Base-by-base conservation (phyloP, 92 coral and sea anemone species). In the Porites lobata region DNA sequence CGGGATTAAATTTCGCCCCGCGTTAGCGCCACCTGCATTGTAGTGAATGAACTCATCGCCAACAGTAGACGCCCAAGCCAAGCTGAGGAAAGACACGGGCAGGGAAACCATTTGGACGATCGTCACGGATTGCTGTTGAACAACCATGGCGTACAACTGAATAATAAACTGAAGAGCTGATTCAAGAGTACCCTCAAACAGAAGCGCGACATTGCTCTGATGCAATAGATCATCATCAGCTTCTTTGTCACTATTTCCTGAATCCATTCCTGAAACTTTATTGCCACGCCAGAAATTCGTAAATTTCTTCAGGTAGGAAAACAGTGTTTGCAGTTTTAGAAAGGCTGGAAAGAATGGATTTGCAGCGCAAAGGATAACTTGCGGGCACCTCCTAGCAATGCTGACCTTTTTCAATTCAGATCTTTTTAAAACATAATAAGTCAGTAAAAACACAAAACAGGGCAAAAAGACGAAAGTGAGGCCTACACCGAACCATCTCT, bases 401-500 rank as follows among this genome's bases (percentile, higher is more conserved):
- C 8, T 73, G 24, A 50, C 8, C 1, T 2, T 4, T 10, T 18
- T 50, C 32, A 50, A 7, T 8, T 62, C 58, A 17, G 8, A 22
- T 11, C 15, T 21, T 22, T 53, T 53, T 29, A 70, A 29, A 22
- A 21, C 15, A 54, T 18, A 61, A 62, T 50, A 62, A 52, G 76
- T 0, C 50, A 75, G 9, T 26, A 58, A 24, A 51, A 50, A 85
- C 8, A 21, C 65, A 64, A 83, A n/a, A 8, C 89, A 85, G 1
- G 89, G 89, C n/a, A 85, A 29, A 43, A 85, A 15, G 9, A 85
- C 24, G 26, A 85, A 85, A 38, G 50, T 20, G 14, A 85, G 77
- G 9, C 82, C 88, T 43, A 85, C 74, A 3, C 50, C 88, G 20
- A 85, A 75, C 88, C 82, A 85, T 47, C 75, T 74, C 72, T 77